Base-by-base conservation (phyloP, 1,140 invertebrate species). In the Drosophila funebris region DNA sequence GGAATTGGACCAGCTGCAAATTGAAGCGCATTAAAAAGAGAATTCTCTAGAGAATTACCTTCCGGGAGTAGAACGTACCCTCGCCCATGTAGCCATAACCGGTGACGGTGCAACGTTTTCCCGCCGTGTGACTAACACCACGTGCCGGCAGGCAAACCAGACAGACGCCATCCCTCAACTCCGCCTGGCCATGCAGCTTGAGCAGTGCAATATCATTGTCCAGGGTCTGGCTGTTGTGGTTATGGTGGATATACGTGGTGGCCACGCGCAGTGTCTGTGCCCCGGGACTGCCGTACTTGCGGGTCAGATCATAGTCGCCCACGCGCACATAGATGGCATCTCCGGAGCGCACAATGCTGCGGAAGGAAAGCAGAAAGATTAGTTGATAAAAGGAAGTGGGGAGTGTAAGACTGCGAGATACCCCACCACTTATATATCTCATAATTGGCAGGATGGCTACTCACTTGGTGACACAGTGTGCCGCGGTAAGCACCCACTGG, bases 161-260 rank as follows among this genome's bases (percentile, higher is more conserved):
- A 74, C 95, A 95, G 9, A 97, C 96, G 27, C 95, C 96, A 91
- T 96, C 96, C 71, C 95, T 96, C 2, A 99, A 93, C 91, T 97
- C 96, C 0, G 96, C 97, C 90, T 98, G 97, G 0, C 96, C 96
- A 74, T 97, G 95, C 4, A 99, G 94, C 91, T 98, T 98, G 5
- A 99, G 93, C 7, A 99, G 91, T 0, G 98, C 98, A 72, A 99
- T 98, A 88, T 99, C 98, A 87, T 99, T 98, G 90, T 99, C 97
- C 68, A 99, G 93, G 0, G 98, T 99, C 92, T 98, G 97, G 70
- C 96, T 97, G 91, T 99, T 98, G 92, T 99, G 98, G 92, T 98
- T 98, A 79, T 98, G 97, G 91, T 99, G 98, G 44, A 98, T 98
- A 91, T 98, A 98, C 0, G 97, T 98, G 11, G 97, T 98, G 18